Evolutionary conservation across 92 coral and sea anemone genomes (phyloP).

Genomic region (Virgularia gustaviana): DNA sequence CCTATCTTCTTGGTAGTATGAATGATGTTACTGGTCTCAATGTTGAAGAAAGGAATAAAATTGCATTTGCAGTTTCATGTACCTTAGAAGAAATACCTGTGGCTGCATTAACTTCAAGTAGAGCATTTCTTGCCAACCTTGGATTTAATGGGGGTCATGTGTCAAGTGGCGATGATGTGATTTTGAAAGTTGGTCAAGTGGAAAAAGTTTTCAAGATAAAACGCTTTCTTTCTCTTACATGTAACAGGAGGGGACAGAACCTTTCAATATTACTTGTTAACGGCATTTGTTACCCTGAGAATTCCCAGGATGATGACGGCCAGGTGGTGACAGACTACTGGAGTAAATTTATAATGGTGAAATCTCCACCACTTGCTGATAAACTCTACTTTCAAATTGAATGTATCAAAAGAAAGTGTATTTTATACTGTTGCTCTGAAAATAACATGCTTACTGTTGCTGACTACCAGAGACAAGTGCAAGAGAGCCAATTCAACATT

Average conservation of each 20-base stretch:
- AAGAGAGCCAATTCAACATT: conserved; percentile 41
- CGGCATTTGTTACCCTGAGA: conserved; percentile 35
- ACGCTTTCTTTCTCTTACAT: conserved; percentile 43
- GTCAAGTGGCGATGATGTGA: conserved; percentile 41
- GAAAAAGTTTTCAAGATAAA: conserved; percentile 40
- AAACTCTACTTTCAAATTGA: conserved; percentile 27
- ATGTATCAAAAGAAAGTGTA: conserved; percentile 47
- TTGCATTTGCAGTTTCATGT: conserved; percentile 42
- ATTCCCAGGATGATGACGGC: conserved; percentile 25
- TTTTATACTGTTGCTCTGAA: conserved; percentile 39
- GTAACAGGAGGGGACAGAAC: neutral
- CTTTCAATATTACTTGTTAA: conserved; percentile 43
- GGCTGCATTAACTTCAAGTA: conserved; percentile 43
- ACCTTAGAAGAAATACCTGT: conserved; percentile 29
- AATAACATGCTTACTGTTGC: conserved; percentile 48
- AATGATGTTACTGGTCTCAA: conserved; percentile 21
- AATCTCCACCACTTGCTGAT: conserved; percentile 36
- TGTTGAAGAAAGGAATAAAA: conserved; percentile 14
- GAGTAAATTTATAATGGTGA: conserved; percentile 56
- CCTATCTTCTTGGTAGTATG: conserved; percentile 38
- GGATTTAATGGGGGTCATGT: conserved; percentile 49
- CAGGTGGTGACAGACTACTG: conserved; percentile 50
- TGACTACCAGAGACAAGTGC: conserved; percentile 53
- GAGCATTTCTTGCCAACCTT: conserved; percentile 45
- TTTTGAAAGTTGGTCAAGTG: conserved; percentile 21